Evolutionary conservation across 2,113 vertebrate species (phyloP).

Genomic region (Thunnus thynnus): DNA sequence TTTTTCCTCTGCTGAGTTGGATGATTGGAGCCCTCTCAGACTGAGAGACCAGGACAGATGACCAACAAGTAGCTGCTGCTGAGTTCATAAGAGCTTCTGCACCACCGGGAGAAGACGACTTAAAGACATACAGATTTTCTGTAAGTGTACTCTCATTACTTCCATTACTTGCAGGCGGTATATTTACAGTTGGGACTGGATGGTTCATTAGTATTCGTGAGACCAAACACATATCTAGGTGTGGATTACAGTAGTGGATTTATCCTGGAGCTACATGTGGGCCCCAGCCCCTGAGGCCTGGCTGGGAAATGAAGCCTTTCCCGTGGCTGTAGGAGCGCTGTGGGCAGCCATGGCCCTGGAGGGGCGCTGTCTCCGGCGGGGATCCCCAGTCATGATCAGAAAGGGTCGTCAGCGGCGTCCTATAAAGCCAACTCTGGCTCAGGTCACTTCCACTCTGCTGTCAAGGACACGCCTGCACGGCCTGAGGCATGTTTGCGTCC

Average conservation of each 20-base stretch:
- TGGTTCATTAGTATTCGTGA: not conserved
- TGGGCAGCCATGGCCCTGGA: slow-evolving; percentile 87
- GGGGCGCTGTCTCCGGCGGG: slow-evolving; percentile 78
- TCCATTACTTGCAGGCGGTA: not conserved
- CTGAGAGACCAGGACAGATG: slow-evolving; percentile 41
- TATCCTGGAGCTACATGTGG: slow-evolving; percentile 86
- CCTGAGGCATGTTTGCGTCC: slow-evolving; percentile 89
- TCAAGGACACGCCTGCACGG: slow-evolving; percentile 91
- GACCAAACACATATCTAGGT: slow-evolving; percentile 48
- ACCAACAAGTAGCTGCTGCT: slow-evolving; percentile 70
- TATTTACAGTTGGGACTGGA: not conserved
- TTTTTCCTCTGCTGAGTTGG: slow-evolving; percentile 48
- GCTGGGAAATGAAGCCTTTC: slow-evolving; percentile 85
- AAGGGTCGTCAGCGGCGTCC: slow-evolving; percentile 58
- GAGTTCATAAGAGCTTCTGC: slow-evolving; percentile 37
- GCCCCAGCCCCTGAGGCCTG: slow-evolving; percentile 81
- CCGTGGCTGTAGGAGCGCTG: slow-evolving; percentile 80
- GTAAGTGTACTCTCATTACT: not conserved
- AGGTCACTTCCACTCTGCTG: slow-evolving; percentile 78
- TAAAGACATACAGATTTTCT: not conserved
- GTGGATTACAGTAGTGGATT: slow-evolving; percentile 78
- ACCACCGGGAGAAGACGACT: slow-evolving; percentile 24
- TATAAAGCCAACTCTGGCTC: slow-evolving; percentile 55
- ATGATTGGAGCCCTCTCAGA: slow-evolving; percentile 53
- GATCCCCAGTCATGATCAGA: slow-evolving; percentile 76